phyloP scores from a whole-genome alignment of 1,140 invertebrate genomes.

The Ridgeia piscesae region DNA sequence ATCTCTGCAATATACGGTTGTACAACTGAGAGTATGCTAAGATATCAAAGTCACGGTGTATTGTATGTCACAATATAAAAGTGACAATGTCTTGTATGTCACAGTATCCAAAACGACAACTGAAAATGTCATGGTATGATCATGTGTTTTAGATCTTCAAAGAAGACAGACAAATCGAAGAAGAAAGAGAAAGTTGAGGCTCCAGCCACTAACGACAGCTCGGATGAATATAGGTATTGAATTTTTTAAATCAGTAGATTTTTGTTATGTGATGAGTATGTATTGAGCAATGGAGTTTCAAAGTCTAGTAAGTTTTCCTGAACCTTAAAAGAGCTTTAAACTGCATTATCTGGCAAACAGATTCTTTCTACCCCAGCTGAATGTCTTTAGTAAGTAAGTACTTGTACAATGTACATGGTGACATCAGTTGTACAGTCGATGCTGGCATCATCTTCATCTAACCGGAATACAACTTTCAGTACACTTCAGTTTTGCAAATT shows the following conservation, averaged over 20 bases:
- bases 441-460: too few species aligned
- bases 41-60: background rate
- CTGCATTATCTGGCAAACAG: too few species aligned
- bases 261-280: background rate
- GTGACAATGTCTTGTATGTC: background rate
- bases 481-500: background rate
- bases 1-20: background rate
- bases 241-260: background rate
- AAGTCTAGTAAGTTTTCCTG: background rate
- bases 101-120: background rate
- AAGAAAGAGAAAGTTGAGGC: conserved; percentile 28
- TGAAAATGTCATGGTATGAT: background rate
- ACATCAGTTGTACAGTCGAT: too few species aligned
- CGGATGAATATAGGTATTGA: conserved; percentile 24
- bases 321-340: too few species aligned
- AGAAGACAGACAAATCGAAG: conserved; percentile 27
- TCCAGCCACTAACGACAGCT: conserved; percentile 22
- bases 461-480: too few species aligned
- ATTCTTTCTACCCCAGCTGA: too few species aligned
- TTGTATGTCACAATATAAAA: background rate
- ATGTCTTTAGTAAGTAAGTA: too few species aligned
- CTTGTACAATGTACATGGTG: too few species aligned
- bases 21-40: background rate
- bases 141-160: conserved; percentile 18
- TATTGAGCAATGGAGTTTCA: background rate